Evolutionary conservation across 2,888 invertebrate species (phyloP), one percentile per base, ranked within the genome.

Genomic region (Xylophagus ater): DNA sequence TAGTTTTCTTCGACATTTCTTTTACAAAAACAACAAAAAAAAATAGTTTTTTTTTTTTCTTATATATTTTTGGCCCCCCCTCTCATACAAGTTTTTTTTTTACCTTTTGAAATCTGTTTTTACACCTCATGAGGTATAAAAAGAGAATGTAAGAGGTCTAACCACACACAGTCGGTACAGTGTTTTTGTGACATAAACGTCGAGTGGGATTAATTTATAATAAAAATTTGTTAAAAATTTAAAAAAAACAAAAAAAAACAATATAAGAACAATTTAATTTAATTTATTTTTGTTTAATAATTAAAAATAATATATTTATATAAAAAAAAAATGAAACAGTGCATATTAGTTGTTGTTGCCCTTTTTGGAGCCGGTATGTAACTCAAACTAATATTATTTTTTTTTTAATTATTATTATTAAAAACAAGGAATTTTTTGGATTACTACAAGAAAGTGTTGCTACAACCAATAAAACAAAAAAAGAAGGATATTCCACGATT

Each of bases 311-410:
- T 15, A 17, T 24, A 25, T 21, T 14, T 3, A 34, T 25, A n/a
- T n/a, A n/a, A n/a, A n/a, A n/a, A n/a, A 38, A 48, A 55, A 57
- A 65, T 64, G 65, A 65, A 64, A 53, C 62, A 58, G 57, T 63
- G 61, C 56, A 49, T 65, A 54, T 51, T 65, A 52, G 58, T 75
- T 65, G 73, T 74, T 63, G 71, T 73, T 66, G 74, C 74, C 69
- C 70, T 76, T 47, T 65, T 66, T 67, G 74, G 75, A 73, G 72
- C 74, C 70, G 75, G 75, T 76, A 75, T 69, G 75, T 75, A 75
- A 61, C 52, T 47, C 12, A 45, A 21, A 40, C 43, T 44, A 48
- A 46, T 42, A 46, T 34, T n/a, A n/a, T n/a, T n/a, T n/a, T n/a
- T n/a, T n/a, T n/a, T n/a, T n/a, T n/a, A n/a, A n/a, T n/a, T n/a